These are phyloP conservation scores for Drosophila navojoa DNA, from an alignment of 1,140 invertebrate genomes.

Conservation along the genomic window DNA sequence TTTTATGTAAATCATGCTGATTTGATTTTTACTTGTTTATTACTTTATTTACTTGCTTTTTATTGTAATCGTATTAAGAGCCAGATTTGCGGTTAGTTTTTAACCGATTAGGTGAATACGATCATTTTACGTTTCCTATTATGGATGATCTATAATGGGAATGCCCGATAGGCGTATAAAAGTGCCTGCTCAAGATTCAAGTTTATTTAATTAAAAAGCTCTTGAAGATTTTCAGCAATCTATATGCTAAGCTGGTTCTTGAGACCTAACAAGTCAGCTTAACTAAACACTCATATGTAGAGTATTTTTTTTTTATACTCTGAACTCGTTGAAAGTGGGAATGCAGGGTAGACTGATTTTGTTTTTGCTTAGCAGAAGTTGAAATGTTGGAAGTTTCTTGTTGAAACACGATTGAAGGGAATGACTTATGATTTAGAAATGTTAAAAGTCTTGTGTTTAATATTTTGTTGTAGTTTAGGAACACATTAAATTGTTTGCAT, in stretches of 20 bases:
- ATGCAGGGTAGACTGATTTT: not conserved
- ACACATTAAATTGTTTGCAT: no score
- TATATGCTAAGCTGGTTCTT: constrained; percentile 12
- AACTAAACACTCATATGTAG: not conserved
- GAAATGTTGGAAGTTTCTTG: not conserved
- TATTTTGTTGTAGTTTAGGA: not conserved
- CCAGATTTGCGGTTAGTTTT: constrained; percentile 16
- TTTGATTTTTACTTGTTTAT: not conserved
- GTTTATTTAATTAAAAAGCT: constrained; percentile 6
- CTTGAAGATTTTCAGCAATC: not conserved
- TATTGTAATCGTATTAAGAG: not conserved
- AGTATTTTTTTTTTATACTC: not conserved
- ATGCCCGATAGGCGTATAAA: not conserved
- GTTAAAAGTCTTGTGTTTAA: not conserved
- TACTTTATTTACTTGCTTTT: not conserved
- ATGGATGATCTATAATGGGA: not conserved
- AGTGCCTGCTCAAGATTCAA: constrained; percentile 29
- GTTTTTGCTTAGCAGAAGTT: not conserved
- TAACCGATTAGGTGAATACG: constrained; percentile 33
- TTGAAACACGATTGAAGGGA: not conserved
- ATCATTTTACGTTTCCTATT: not conserved
- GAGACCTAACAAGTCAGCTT: not conserved
- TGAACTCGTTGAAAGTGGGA: no score
- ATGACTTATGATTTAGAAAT: no score
- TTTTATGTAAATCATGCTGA: not conserved